Base-by-base conservation (phyloP, 2,888 invertebrate genomes). In the Xestia xanthographa region DNA sequence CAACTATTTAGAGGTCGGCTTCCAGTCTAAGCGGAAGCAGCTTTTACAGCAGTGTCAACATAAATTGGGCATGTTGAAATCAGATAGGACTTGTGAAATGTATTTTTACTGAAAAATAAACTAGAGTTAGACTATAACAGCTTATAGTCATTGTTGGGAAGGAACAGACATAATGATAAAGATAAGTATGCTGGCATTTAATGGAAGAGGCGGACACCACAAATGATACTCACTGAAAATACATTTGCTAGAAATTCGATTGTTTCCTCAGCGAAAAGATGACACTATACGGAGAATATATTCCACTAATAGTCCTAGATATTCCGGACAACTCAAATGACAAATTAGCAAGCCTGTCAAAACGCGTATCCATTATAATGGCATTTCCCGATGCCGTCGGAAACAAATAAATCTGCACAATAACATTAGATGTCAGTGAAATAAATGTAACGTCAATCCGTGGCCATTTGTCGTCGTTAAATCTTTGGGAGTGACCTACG, bases 361-460 rank as follows among this genome's bases (percentile, higher is more conserved):
- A 91, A 88, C 84, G 88, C 86, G 87, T 91, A 89, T 87, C 92
- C 90, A 93, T 94, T 94, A 93, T 95, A 95, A 94, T 93, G 91
- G 92, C 91, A 93, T 95, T 95, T 94, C 93, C 94, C 91, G 90
- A 91, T 92, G 86, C 89, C 90, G 94, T 94, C 95, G 92, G 93
- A 93, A 93, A 93, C 93, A 94, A 94, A 96, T 95, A 95, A 94
- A 95, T 95, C 95, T 94, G 92, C 91, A 92, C 93, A 92, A 93
- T 93, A 94, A 94, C 93, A 92, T 90, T 87, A 91, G 88, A 93
- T 90, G 95, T 94, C 94, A 92, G 87, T 85, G 89, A 90, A 94
- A 95, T 95, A 95, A 95, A 96, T 96, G 95, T 93, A 92, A 94
- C 95, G 95, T 96, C 95, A 95, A 95, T 95, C 94, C 91, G 90